These are phyloP conservation scores for Teleogryllus oceanicus DNA, from an alignment of 2,888 invertebrate genomes.

Conservation along the genomic window DNA sequence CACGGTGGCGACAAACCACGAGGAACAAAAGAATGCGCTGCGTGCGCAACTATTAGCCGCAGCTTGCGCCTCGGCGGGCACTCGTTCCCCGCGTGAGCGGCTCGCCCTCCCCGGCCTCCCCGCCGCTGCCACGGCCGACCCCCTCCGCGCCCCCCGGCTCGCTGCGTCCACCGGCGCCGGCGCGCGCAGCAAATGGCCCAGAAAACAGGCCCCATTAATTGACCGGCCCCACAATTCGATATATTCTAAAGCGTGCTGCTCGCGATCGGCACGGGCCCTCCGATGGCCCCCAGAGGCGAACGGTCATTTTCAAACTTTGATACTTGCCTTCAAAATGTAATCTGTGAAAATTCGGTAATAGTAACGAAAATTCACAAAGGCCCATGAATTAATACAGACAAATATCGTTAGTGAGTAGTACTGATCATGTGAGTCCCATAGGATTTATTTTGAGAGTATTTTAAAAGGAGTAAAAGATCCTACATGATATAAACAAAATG, in stretches of 20 bases:
- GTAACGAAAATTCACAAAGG: no score
- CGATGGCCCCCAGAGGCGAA: no score
- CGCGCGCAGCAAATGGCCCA: neutral
- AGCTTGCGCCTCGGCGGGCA: neutral
- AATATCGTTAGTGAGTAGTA: no score
- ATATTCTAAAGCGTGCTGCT: neutral
- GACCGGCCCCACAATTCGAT: neutral
- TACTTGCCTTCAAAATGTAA: no score
- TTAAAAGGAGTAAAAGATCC: no score
- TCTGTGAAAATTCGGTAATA: no score
- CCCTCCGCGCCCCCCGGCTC: neutral
- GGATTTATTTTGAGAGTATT: no score
- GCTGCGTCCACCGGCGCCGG: neutral
- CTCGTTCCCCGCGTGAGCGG: neutral
- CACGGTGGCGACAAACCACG: neutral
- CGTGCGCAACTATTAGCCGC: constrained; percentile 6
- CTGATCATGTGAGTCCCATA: no score
- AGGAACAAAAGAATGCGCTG: neutral
- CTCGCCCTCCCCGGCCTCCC: neutral
- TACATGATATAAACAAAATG: no score
- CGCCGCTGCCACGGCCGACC: neutral
- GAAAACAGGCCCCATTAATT: constrained; percentile 18
- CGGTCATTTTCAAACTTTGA: no score
- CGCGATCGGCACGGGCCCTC: no score
- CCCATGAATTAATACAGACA: no score